Evolutionary conservation across 2,888 invertebrate genomes (phyloP), one percentile per base, ranked within the genome.

Genomic region (Hipparchia sbordonii): DNA sequence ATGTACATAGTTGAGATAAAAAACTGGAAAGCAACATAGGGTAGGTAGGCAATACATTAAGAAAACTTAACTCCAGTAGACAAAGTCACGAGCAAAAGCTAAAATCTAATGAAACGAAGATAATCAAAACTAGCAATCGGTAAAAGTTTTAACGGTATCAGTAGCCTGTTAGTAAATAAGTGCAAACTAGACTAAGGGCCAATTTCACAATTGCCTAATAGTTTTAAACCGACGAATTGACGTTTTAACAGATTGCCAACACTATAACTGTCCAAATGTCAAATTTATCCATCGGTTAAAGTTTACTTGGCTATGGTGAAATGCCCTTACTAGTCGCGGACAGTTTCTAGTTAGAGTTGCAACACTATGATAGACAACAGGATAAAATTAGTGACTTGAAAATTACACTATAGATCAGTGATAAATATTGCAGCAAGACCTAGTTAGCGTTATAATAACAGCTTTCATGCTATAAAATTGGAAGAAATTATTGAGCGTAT

Each of bases 401-500:
- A 70, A 74, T 67, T 52, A 54, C 67, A 45, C 13, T 13, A 45
- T 13, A 5, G 13, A 52, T 8, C 51, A 72, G 62, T 56, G 68
- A 61, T 48, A 68, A 67, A 63, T 62, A 45, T 46, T 51, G 71
- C 54, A 62, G 70, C 68, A 57, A 71, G 70, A 67, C 68, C 59
- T 63, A 56, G 62, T 72, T 74, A 75, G 74, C 23, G 67, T 72
- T 67, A 72, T 74, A 72, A 74, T 72, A 76, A 71, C 74, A 74
- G 69, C 62, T 59, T 73, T 76, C 76, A 57, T 57, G 57, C 13
- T 57, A n/a, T 13, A 23, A 13, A 74, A 78, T 83, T 82, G 80
- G 74, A 74, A 79, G 74, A 74, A 79, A 80, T 83, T 80, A 84
- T 81, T 77, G 80, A 79, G 74, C 69, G 74, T 70, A 74, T 76